These are phyloP conservation scores for Drosophila nebulosa DNA, from an alignment of 1,140 invertebrate species.

Conservation along the genomic window DNA sequence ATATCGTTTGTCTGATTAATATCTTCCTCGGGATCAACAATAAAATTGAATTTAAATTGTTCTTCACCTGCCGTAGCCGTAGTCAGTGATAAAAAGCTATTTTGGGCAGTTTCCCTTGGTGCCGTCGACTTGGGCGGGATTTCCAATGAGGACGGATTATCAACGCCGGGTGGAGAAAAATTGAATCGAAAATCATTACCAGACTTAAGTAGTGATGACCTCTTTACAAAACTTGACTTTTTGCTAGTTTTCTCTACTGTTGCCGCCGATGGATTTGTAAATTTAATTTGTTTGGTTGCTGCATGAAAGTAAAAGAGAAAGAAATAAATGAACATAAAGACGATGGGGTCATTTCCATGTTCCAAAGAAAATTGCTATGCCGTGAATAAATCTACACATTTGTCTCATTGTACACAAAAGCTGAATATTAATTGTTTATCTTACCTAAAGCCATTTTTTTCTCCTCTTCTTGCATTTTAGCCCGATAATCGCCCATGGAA, in stretches of 20 bases:
- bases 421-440: too few species aligned
- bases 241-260: constrained; percentile 58
- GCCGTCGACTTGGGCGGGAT: background rate
- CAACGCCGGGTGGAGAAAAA: constrained; percentile 55
- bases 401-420: background rate
- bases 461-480: constrained; percentile 88
- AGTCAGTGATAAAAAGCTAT: constrained; percentile 29
- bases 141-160: background rate
- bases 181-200: constrained; percentile 81
- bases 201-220: constrained; percentile 74
- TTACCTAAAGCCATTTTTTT: constrained; percentile 83
- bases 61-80: constrained; percentile 60
- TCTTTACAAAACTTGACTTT: constrained; percentile 84
- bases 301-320: background rate
- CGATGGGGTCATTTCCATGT: too few species aligned
- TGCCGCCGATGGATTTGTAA: constrained; percentile 56
- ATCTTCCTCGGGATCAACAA: constrained; percentile 44
- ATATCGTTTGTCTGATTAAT: constrained; percentile 50
- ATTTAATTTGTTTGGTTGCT: constrained; percentile 81
- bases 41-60: constrained; percentile 84
- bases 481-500: constrained; percentile 87
- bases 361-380: background rate
- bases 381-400: too few species aligned
- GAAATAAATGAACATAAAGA: background rate
- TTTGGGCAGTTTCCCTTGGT: background rate